Evolutionary conservation across 1,140 invertebrate species (phyloP).

Genomic region (Heliconius hewitsoni): DNA sequence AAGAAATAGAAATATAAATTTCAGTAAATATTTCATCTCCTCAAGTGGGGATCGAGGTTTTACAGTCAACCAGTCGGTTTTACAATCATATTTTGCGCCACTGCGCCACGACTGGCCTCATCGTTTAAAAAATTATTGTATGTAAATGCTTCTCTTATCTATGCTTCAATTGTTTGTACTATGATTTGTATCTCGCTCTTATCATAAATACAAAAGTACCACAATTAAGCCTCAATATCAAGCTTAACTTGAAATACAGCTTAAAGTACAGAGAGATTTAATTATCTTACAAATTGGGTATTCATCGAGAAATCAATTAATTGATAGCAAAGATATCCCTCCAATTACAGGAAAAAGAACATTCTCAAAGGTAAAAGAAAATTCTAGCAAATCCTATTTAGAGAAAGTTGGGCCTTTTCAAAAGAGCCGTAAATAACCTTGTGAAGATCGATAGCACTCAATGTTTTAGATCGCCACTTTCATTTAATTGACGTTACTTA

Average conservation of each 20-base stretch:
- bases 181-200: neutral
- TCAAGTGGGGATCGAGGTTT: no score
- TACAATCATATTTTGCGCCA: no score
- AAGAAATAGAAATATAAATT: no score
- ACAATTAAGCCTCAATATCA: neutral
- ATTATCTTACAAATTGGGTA: neutral
- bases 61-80: no score
- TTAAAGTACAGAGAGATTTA: neutral
- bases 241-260: neutral
- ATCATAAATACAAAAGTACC: neutral
- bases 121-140: no score
- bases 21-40: no score
- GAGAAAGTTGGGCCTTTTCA: neutral
- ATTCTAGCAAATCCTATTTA: neutral
- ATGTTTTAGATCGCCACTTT: neutral
- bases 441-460: constrained; percentile 7
- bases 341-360: neutral
- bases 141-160: no score
- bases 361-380: neutral
- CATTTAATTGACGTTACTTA: constrained; percentile 9
- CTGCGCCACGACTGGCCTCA: no score
- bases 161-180: no score
- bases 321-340: constrained; percentile 2
- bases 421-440: constrained; percentile 8
- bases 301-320: constrained; percentile 4